Base-by-base conservation (phyloP, 2,113 vertebrate species). In the Tympanuchus pallidicinctus region DNA sequence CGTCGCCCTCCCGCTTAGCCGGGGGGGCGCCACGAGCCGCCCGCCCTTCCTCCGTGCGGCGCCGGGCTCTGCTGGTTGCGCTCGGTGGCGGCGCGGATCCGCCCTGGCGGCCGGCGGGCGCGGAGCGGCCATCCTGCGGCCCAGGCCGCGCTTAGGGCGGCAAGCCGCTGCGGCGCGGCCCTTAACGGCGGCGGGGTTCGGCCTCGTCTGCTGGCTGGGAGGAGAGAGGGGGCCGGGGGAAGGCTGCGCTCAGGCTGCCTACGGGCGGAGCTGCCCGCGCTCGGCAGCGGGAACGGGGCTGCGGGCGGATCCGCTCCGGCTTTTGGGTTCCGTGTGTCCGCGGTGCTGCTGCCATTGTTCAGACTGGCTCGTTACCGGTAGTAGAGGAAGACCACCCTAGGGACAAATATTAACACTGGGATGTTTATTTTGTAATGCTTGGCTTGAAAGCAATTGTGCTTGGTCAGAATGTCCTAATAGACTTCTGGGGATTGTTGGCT, bases 401-500 rank as follows among this genome's bases (percentile, higher is more conserved):
- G 85, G 82, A 74, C 91, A 86, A 86, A 83, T 86, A 83, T 67
- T 95, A 90, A 95, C 92, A 90, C 57, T 80, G 82, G 75, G 87
- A 74, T 94, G 90, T 96, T 95, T 95, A 60, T 86, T 93, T 95
- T 63, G 28, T 74, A 25, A 50, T 90, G 60, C 82, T 93, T 86
- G 77, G 56, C 78, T 95, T 91, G 64, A 93, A 90, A 88, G 75
- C 45, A 59, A 86, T 95, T 95, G 92, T 96, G 24, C 69, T 90
- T 64, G 32, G 60, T 93, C 72, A 91, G 75, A 94, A 89, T 67
- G 93, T 89, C 85, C 90, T 88, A 83, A 63, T 83, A 77, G 94
- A 95, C 94, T 96, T 95, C 93, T 96, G 96, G 92, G 92, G 93
- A 93, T 96, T 96, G 94, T 95, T 95, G 80, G 18, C 47, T 90